Evolutionary conservation across 2,888 invertebrate genomes (phyloP), one percentile per base, ranked within the genome.

Genomic region (Sinhomidia bicolor): DNA sequence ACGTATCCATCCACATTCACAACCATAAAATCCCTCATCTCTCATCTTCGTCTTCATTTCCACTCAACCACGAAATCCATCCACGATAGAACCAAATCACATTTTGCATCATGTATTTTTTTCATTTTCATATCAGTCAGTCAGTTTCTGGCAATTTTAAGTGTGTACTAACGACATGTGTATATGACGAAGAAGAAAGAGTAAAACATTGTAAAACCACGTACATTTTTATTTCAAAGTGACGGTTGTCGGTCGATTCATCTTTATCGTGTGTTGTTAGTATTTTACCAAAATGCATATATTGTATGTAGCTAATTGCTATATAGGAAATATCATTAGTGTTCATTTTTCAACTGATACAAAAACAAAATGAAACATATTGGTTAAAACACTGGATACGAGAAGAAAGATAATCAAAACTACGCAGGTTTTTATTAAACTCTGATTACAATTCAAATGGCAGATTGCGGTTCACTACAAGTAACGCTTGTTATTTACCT

Each of bases 21-120:
- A 2, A 62, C 23, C 29, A 26, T 62, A 68, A 62, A 62, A 62
- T 62, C 62, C 7, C 29, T 62, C 62, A 47, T 17, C 57, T 17
- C 14, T 57, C 57, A 20, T 36, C 36, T 32, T 41, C 68, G 36
- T 68, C 68, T 36, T 36, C 36, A 68, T 36, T 36, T 68, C 36
- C 36, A 68, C 36, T 68, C 36, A 36, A 41, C 68, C 68, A 36
- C 68, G 57, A 68, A 36, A 68, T 68, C 36, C 68, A 20, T 68
- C 36, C 29, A 14, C 17, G 65, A 32, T 65, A 29, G 62, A 62
- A 62, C 23, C 62, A 29, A 62, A 57, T 7, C 44, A 12, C 9
- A 57, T 5, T 20, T 57, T 57, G 57, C 57, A 57, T 57, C 57
- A 57, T 57, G 7, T 36, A 36, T 36, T 7, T 36, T 36, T 57